Percentiles rank a stretch among this genome's conserved stretches.
phyloP scores from a whole-genome alignment of 2,888 invertebrate genomes.

The Cephonodes hylas region DNA sequence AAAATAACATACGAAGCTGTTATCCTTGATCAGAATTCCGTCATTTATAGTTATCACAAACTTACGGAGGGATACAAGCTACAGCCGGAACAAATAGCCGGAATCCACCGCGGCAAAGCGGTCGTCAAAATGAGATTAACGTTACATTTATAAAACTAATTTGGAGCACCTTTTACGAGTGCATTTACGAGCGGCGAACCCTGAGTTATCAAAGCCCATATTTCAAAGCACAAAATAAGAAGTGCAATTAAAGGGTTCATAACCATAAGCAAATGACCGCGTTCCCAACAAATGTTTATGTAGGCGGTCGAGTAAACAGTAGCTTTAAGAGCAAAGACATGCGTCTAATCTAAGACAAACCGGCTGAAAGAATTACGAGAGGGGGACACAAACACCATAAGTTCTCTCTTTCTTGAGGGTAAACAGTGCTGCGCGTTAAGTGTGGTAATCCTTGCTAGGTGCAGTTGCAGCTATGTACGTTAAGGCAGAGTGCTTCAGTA shows the following conservation, averaged over 20 bases:
- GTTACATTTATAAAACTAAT: constrained; percentile 49
- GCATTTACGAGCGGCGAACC: constrained; percentile 58
- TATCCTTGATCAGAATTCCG: background rate
- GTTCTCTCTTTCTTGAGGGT: constrained; percentile 53
- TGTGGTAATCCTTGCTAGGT: constrained; percentile 68
- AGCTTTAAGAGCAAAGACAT: constrained; percentile 77
- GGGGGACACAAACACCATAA: constrained; percentile 68
- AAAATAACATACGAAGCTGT: too few species aligned
- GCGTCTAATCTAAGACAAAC: constrained; percentile 77
- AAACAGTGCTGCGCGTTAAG: constrained; percentile 63
- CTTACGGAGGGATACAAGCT: constrained; percentile 17
- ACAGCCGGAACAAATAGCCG: background rate
- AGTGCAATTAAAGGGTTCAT: constrained; percentile 72
- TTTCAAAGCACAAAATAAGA: constrained; percentile 70
- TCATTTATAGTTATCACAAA: background rate
- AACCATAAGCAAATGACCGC: constrained; percentile 66
- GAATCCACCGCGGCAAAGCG: background rate
- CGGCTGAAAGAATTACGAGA: constrained; percentile 71
- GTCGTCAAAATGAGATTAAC: constrained; percentile 46
- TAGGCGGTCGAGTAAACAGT: constrained; percentile 71
- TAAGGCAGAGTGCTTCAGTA: constrained; percentile 57
- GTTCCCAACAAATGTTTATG: constrained; percentile 71
- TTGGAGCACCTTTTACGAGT: constrained; percentile 50
- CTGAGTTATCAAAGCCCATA: constrained; percentile 62
- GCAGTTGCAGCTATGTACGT: constrained; percentile 48